Conservation (phyloP, 2,888 invertebrate species). For the Pristionchus japonicus region DNA sequence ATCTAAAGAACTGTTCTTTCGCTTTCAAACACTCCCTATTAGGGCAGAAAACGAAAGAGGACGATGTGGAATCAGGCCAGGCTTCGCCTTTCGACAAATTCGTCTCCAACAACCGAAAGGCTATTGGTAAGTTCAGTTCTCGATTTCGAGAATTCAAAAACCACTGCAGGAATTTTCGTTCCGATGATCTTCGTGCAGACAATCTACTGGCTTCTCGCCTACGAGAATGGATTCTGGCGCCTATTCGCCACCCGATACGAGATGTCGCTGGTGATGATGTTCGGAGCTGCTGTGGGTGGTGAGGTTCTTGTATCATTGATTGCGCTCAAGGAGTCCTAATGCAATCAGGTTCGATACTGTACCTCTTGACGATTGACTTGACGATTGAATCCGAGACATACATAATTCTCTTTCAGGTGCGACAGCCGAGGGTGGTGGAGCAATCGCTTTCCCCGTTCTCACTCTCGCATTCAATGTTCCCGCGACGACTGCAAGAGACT, state of each 20-base stretch:
- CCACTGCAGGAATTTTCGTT: background rate
- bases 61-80: background rate
- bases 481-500: conserved; percentile 55
- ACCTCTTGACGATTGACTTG: too few species aligned
- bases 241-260: conserved; percentile 45
- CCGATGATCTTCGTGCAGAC: conserved; percentile 37
- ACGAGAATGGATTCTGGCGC: conserved; percentile 34
- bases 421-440: conserved; percentile 63
- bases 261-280: conserved; percentile 47
- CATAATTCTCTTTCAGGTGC: conserved; percentile 49
- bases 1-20: background rate
- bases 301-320: background rate
- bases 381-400: too few species aligned
- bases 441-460: conserved; percentile 63
- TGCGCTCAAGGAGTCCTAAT: too few species aligned
- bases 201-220: conserved; percentile 42
- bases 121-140: background rate
- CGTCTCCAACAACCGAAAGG: conserved; percentile 1
- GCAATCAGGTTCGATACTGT: background rate
- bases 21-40: background rate
- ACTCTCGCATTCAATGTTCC: conserved; percentile 54
- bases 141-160: background rate
- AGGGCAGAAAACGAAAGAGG: conserved; percentile 33
- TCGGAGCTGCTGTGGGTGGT: conserved; percentile 45
- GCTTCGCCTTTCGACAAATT: conserved; percentile 38